A percentile compares a stretch with the other conserved stretches of the same genome.
These are phyloP conservation scores for Gonioctena quinquepunctata DNA, from an alignment of 1,140 invertebrate genomes.

Conservation along the genomic window DNA sequence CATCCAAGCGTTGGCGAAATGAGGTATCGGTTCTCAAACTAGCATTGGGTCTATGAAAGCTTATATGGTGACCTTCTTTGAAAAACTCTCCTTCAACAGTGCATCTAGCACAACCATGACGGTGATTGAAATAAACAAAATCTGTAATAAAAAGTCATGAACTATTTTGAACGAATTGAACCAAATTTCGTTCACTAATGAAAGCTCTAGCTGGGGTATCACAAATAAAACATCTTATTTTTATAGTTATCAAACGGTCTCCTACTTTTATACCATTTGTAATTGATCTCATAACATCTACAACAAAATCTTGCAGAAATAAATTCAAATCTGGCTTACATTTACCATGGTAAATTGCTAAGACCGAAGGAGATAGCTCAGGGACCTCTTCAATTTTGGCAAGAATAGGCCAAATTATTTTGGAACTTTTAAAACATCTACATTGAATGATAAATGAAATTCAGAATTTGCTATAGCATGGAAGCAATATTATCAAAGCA, in stretches of 20 bases:
- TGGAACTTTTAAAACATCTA: conserved; percentile 19
- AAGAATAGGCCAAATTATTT: conserved; percentile 21
- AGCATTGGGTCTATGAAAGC: neutral
- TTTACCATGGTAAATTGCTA: conserved; percentile 27
- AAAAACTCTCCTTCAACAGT: conserved; percentile 35
- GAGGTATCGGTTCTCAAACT: neutral
- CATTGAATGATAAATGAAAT: conserved; percentile 13
- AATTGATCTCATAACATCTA: neutral
- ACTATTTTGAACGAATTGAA: neutral
- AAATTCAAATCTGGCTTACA: conserved; percentile 20
- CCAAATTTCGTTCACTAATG: conserved; percentile 15
- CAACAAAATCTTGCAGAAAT: conserved; percentile 30
- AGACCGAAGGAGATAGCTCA: neutral
- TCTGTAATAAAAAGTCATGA: conserved; percentile 26
- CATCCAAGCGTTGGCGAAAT: conserved; percentile 7
- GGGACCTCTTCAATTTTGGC: conserved; percentile 6
- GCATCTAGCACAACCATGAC: conserved; percentile 38
- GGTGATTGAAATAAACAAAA: conserved; percentile 31
- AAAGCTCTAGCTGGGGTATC: conserved; percentile 34
- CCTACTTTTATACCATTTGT: neutral
- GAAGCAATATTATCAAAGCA: neutral
- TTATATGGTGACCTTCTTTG: neutral
- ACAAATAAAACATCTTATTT: conserved; percentile 29
- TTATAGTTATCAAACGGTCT: conserved; percentile 2
- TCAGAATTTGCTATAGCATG: neutral